phyloP scores from a whole-genome alignment of 2,888 invertebrate genomes.

The Charanyca ferruginea region DNA sequence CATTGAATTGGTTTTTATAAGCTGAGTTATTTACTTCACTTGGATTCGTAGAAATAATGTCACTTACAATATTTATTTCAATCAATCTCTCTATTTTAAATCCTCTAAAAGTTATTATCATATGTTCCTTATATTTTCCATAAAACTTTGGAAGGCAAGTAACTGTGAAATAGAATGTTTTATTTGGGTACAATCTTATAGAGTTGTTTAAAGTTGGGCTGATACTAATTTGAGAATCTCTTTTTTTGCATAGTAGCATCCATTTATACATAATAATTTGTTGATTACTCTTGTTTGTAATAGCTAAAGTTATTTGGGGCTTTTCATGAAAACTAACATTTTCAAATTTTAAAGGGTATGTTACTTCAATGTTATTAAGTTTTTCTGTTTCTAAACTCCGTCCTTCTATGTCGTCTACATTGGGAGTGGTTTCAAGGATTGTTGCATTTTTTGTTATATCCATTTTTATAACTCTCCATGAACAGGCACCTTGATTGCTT shows the following conservation, averaged over 20 bases:
- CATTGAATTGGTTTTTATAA: conserved; percentile 57
- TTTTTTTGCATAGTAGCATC: conserved; percentile 87
- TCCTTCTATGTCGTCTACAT: conserved; percentile 67
- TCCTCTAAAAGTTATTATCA: conserved; percentile 91
- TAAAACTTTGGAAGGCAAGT: conserved; percentile 91
- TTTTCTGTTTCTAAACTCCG: conserved; percentile 77
- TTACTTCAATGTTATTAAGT: conserved; percentile 90
- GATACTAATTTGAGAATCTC: conserved; percentile 89
- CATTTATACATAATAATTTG: conserved; percentile 86
- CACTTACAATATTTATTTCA: conserved; percentile 86
- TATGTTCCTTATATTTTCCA: conserved; percentile 91
- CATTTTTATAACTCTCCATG: conserved; percentile 92
- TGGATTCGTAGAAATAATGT: conserved; percentile 35
- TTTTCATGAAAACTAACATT: conserved; percentile 81
- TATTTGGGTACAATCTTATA: conserved; percentile 80
- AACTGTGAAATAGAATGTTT: conserved; percentile 84
- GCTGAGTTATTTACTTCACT: conserved; percentile 20
- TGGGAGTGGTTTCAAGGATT: conserved; percentile 63
- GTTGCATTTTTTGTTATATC: conserved; percentile 69
- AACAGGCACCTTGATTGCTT: conserved; percentile 92
- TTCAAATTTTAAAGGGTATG: conserved; percentile 86
- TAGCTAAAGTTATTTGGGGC: conserved; percentile 70
- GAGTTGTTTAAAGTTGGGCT: conserved; percentile 79
- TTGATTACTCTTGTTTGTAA: conserved; percentile 85
- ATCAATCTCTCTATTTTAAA: conserved; percentile 92